These are phyloP conservation scores for Pollenia amentaria DNA, from an alignment of 2,888 invertebrate genomes.

Conservation along the genomic window DNA sequence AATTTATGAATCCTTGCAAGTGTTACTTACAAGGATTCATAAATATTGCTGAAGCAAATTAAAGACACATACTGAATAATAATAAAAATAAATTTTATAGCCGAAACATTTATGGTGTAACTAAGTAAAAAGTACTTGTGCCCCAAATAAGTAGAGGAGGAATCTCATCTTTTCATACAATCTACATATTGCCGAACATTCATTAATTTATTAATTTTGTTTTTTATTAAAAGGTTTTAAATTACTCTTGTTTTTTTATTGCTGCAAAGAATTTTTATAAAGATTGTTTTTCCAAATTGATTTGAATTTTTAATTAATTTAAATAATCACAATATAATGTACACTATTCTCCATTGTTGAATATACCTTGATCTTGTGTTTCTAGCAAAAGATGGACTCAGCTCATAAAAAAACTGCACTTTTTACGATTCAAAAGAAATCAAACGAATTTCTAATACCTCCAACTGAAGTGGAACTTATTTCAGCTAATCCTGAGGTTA, in stretches of 20 bases:
- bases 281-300: not conserved
- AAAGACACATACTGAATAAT: conserved; percentile 74
- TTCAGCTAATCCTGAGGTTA: no score
- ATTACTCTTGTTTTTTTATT: conserved; percentile 30
- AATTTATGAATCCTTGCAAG: conserved; percentile 70
- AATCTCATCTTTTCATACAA: conserved; percentile 25
- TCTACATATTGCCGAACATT: conserved; percentile 7
- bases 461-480: no score
- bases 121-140: conserved; percentile 47
- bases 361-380: no score
- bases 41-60: conserved; percentile 70
- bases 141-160: not conserved
- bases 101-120: conserved; percentile 62
- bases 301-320: conserved; percentile 6
- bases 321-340: no score
- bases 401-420: no score
- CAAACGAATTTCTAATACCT: no score
- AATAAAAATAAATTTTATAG: conserved; percentile 72
- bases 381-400: no score
- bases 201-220: conserved; percentile 52
- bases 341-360: no score
- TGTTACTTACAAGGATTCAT: conserved; percentile 71
- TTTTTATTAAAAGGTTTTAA: conserved; percentile 59
- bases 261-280: conserved; percentile 1
- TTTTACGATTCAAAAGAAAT: no score